These are phyloP conservation scores for Pelecanoides urinatrix DNA, from an alignment of 2,113 vertebrate genomes.

Conservation along the genomic window DNA sequence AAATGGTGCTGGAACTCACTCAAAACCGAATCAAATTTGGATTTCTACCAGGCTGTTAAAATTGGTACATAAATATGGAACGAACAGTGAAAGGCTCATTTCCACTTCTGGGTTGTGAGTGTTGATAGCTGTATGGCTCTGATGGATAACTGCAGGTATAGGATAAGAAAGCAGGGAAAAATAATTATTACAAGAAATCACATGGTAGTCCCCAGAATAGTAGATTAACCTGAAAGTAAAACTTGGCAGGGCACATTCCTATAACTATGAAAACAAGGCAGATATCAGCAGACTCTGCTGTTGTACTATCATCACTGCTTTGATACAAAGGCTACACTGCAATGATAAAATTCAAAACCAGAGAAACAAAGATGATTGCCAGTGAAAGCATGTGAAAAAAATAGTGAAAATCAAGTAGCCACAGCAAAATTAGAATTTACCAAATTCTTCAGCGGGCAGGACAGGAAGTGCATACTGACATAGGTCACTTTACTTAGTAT, in stretches of 20 bases:
- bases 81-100: not conserved
- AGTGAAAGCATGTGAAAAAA: not conserved
- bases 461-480: not conserved
- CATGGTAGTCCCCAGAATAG: not conserved
- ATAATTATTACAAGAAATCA: not conserved
- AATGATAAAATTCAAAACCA: not conserved
- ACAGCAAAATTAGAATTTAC: not conserved
- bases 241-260: not conserved
- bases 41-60: not conserved
- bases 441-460: not conserved
- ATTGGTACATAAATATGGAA: not conserved
- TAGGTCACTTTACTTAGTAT: not conserved
- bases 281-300: not conserved
- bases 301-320: not conserved
- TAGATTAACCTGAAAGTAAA: not conserved
- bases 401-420: not conserved
- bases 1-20: not conserved
- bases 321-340: not conserved
- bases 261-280: not conserved
- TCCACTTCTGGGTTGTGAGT: conserved; percentile 15
- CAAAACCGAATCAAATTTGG: conserved; percentile 24
- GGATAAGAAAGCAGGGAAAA: not conserved
- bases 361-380: not conserved
- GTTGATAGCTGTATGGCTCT: not conserved
- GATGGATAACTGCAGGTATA: conserved; percentile 13